phyloP scores from a whole-genome alignment of 2,113 vertebrate species.

The Dermatemys mawii region DNA sequence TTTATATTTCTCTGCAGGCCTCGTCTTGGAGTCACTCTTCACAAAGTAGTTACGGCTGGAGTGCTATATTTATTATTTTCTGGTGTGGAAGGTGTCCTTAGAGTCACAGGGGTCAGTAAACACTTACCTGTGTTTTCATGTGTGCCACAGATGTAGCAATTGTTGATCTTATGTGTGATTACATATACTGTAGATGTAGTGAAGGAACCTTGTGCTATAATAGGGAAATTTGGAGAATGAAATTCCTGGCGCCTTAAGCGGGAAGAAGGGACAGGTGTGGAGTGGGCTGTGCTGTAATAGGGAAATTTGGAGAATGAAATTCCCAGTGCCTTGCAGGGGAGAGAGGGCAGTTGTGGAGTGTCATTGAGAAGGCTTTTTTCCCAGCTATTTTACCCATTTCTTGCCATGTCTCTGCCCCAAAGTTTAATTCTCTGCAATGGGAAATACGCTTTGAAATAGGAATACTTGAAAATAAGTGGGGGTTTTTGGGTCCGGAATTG shows the following conservation, averaged over 20 bases:
- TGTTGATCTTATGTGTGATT: neutral
- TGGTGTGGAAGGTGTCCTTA: slow-evolving; percentile 93
- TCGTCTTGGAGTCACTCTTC: slow-evolving; percentile 91
- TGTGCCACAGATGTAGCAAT: neutral
- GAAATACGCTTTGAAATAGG: neutral
- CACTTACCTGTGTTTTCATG: neutral
- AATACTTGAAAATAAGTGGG: neutral
- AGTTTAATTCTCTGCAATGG: neutral
- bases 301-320: neutral
- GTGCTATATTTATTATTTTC: slow-evolving; percentile 94
- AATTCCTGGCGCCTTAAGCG: neutral
- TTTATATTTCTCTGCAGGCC: slow-evolving; percentile 81
- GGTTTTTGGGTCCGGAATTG: neutral
- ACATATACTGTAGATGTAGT: neutral
- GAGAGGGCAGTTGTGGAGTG: neutral
- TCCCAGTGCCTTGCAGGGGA: neutral
- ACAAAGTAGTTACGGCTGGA: slow-evolving; percentile 91
- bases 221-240: neutral
- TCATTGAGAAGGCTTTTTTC: neutral
- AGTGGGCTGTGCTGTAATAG: neutral
- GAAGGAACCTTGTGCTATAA: neutral
- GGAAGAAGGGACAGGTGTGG: too few species aligned
- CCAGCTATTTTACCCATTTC: slow-evolving; percentile 9
- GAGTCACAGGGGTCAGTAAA: slow-evolving; percentile 92
- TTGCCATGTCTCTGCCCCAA: slow-evolving; percentile 7